These are phyloP conservation scores for Picathartes gymnocephalus DNA, from an alignment of 2,113 vertebrate genomes.

Conservation along the genomic window DNA sequence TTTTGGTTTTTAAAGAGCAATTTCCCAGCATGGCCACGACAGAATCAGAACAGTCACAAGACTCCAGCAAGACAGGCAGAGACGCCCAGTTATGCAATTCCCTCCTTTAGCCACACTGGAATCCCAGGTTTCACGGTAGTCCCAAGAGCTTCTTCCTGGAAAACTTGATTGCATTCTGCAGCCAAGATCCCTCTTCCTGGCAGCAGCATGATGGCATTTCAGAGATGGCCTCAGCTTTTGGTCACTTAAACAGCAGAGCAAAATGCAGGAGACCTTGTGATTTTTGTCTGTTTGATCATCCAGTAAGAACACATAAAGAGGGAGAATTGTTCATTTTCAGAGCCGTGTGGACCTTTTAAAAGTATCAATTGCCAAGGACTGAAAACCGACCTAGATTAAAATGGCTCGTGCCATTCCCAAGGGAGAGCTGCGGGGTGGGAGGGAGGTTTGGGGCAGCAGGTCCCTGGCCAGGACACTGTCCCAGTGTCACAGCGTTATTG, in stretches of 20 bases:
- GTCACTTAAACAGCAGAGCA: background rate
- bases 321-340: background rate
- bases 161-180: background rate
- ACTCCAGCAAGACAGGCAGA: background rate
- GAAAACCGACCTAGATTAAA: background rate
- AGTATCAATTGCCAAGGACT: background rate
- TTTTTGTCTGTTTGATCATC: background rate
- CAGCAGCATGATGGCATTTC: background rate
- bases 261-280: background rate
- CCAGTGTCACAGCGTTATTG: background rate
- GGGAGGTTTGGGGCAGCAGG: background rate
- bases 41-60: conserved; percentile 21
- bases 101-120: background rate
- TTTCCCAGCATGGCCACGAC: background rate
- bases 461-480: background rate
- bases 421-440: background rate
- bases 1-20: background rate
- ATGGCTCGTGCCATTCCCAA: background rate
- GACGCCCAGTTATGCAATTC: background rate
- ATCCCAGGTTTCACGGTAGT: background rate
- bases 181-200: background rate
- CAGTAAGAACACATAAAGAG: background rate
- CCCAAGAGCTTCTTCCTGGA: background rate
- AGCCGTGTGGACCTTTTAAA: background rate
- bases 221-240: background rate